A percentile compares a stretch with the other conserved stretches of the same genome.
phyloP scores from a whole-genome alignment of 2,113 vertebrate genomes.

The Bagarius yarrelli region DNA sequence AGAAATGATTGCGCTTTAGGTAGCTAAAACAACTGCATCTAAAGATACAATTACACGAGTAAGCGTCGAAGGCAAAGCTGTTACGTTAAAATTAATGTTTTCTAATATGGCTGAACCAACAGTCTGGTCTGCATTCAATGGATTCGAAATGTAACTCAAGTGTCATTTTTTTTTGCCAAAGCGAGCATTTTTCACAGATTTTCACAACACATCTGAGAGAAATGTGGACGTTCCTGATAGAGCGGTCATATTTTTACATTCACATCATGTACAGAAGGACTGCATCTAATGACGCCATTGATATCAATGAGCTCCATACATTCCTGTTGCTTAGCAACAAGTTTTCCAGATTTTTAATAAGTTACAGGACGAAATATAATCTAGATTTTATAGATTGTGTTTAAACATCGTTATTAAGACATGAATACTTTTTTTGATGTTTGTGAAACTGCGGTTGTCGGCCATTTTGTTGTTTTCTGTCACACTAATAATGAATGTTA shows the following conservation, averaged over 20 bases:
- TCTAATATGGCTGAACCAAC: background rate
- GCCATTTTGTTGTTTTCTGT: background rate
- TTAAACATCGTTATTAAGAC: background rate
- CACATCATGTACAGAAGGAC: too few species aligned
- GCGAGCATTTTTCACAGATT: background rate
- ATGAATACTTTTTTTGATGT: background rate
- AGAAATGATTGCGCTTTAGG: too few species aligned
- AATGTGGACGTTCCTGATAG: background rate
- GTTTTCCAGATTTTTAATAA: background rate
- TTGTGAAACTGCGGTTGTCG: background rate
- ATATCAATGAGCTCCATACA: too few species aligned
- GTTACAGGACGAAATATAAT: background rate
- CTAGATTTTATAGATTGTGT: background rate
- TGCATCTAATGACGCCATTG: too few species aligned
- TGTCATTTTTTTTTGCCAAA: background rate
- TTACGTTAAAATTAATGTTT: background rate
- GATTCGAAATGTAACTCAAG: background rate
- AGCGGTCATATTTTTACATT: background rate
- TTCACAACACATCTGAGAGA: background rate
- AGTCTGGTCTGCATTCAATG: background rate
- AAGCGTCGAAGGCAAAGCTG: too few species aligned
- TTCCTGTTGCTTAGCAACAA: constrained; percentile 6
- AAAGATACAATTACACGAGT: too few species aligned
- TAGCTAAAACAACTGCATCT: too few species aligned
- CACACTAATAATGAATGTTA: background rate